phyloP scores from a whole-genome alignment of 2,797 vertebrate genomes.

The Anabas testudineus region DNA sequence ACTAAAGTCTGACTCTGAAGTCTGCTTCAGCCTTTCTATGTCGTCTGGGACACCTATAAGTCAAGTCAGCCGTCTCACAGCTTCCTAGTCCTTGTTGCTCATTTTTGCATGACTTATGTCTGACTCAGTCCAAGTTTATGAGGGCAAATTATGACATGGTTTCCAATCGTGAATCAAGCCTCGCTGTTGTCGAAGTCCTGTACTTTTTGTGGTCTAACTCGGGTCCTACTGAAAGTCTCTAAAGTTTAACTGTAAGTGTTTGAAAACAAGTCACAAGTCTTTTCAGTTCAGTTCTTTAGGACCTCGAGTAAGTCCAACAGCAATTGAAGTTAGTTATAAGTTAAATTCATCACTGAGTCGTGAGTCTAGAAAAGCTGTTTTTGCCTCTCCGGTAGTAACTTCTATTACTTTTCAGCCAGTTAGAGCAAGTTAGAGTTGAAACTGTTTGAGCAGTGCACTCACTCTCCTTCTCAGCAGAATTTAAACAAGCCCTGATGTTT shows the following conservation, averaged over 20 bases:
- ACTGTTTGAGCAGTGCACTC: conserved; percentile 22
- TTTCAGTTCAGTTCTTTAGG: too few relatives aligned
- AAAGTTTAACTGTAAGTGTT: too few relatives aligned
- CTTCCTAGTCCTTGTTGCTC: too few relatives aligned
- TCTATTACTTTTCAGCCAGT: conserved; percentile 8
- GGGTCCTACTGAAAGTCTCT: too few relatives aligned
- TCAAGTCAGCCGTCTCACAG: neutral
- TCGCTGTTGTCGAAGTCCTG: too few relatives aligned
- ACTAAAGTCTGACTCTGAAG: neutral
- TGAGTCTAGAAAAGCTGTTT: neutral
- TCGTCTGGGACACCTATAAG: neutral
- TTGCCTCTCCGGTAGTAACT: neutral
- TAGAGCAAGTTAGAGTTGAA: neutral
- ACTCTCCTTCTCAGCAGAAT: conserved; percentile 42
- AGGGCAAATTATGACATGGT: too few relatives aligned
- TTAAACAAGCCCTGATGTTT: conserved; percentile 72
- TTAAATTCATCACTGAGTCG: neutral
- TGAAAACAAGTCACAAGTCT: neutral
- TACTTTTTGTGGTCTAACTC: too few relatives aligned
- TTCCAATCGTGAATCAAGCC: neutral
- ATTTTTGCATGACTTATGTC: too few relatives aligned
- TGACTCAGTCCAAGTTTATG: too few relatives aligned
- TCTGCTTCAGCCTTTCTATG: neutral
- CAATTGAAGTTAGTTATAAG: neutral
- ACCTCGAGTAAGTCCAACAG: neutral